phyloP scores from a whole-genome alignment of 2,797 vertebrate genomes.

The Falco cherrug region DNA sequence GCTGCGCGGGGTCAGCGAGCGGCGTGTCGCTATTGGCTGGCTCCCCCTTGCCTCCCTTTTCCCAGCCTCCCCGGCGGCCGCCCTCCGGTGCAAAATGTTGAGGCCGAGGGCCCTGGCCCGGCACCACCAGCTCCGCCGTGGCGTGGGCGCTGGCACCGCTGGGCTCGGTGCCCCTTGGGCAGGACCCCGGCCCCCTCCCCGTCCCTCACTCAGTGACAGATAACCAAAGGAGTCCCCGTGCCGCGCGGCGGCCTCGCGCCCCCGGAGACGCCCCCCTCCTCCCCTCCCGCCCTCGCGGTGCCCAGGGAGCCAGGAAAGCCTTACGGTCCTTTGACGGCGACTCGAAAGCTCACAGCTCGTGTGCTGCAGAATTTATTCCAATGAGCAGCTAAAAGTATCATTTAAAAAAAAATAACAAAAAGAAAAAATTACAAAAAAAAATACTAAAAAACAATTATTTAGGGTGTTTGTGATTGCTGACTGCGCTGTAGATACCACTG shows the following conservation, averaged over 20 bases:
- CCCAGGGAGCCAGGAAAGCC: slow-evolving; percentile 70
- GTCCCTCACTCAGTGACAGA: slow-evolving; percentile 41
- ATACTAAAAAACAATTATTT: slow-evolving; percentile 82
- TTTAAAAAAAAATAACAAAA: slow-evolving; percentile 53
- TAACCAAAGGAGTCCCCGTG: slow-evolving; percentile 82
- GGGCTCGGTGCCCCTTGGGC: slow-evolving; percentile 37
- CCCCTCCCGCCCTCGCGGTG: slow-evolving; percentile 18
- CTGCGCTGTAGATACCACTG: slow-evolving; percentile 96
- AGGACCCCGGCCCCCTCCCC: slow-evolving; percentile 32
- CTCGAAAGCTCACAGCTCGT: slow-evolving; percentile 88
- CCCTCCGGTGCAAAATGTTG: background rate
- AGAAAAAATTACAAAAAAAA: slow-evolving; percentile 63
- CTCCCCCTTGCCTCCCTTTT: background rate
- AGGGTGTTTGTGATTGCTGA: slow-evolving; percentile 96
- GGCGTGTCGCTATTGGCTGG: background rate
- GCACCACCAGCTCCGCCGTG: background rate
- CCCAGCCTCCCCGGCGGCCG: background rate
- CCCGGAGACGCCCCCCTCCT: slow-evolving; percentile 22
- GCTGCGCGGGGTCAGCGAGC: background rate
- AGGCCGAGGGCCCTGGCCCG: background rate
- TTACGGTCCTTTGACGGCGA: slow-evolving; percentile 74
- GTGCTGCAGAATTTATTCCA: slow-evolving; percentile 91
- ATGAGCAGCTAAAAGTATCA: slow-evolving; percentile 87
- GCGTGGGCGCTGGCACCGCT: slow-evolving; percentile 28
- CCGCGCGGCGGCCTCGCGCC: slow-evolving; percentile 13